Base-by-base conservation (phyloP, 2,888 invertebrate genomes). In the Scaptomyza caliginosa region DNA sequence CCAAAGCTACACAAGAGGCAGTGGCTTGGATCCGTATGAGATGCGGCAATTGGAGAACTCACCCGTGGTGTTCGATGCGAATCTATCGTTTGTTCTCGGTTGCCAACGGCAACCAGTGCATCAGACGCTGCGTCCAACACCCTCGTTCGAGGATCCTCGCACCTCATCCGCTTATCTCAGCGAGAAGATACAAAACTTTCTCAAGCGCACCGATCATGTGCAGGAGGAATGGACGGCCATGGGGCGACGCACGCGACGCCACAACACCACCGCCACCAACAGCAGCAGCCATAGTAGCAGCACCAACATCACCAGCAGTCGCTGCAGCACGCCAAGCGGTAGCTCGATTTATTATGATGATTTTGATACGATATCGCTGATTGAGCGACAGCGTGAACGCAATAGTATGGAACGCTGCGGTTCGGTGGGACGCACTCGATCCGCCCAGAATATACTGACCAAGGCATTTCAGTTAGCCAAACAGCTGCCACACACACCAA, bases 161-260 rank as follows among this genome's bases (percentile, higher is more conserved):
- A 96, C 96, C 0, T 95, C 95, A 2, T 96, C 96, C 0, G 95
- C 95, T 60, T 94, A 94, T 75, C 92, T 97, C 16, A 94, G 94
- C 26, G 93, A 93, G 30, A 96, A 95, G 91, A 97, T 97, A 52
- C 94, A 95, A 55, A 95, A 94, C 86, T 97, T 97, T 84, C 92
- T 97, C 28, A 94, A 94, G 85, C 93, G 96, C 68, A 97, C 97
- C 3, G 97, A 97, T 91, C 97, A 97, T 90, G 94, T 97, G 0
- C 96, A 96, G 94, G 96, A 97, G 84, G 96, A 97, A 88, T 97
- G 97, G 97, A 93, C 94, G 57, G 93, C 94, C 67, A 83, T 95
- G 48, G 96, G 96, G 0, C 94, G 94, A 54, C 77, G 82, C 10
- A 76, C 81, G 48, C 77, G 80, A 24, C 67, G 77, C 32, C 59